A percentile compares a stretch with the other conserved stretches of the same genome.
Conservation (phyloP, 2,888 invertebrate genomes). For the Pediacus dermestoides region DNA sequence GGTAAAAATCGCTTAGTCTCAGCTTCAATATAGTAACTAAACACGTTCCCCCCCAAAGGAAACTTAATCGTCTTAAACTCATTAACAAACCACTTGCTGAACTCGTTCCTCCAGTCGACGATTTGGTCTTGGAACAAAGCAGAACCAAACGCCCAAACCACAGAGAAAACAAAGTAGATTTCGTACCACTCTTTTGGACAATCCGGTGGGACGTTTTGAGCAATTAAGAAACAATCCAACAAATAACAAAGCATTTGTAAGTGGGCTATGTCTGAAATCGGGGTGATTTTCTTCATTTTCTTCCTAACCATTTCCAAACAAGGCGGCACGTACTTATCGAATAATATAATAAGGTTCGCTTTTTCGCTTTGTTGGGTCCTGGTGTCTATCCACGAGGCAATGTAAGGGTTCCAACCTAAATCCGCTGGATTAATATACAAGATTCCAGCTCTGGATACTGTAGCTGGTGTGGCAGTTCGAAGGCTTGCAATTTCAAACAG, state of each 20-base stretch:
- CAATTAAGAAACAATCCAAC: conserved; percentile 79
- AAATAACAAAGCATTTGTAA: conserved; percentile 84
- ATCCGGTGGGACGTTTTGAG: conserved; percentile 76
- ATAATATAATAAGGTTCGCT: conserved; percentile 78
- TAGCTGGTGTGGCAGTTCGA: conserved; percentile 91
- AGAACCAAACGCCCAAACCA: conserved; percentile 93
- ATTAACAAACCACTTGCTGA: conserved; percentile 90
- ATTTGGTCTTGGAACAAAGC: conserved; percentile 87
- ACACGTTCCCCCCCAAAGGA: conserved; percentile 76
- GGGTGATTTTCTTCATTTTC: conserved; percentile 85
- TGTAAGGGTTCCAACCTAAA: conserved; percentile 91
- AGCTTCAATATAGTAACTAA: conserved; percentile 84
- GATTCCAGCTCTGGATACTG: conserved; percentile 92
- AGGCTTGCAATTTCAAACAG: conserved; percentile 91
- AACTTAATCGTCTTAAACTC: conserved; percentile 92
- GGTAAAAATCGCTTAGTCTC: conserved; percentile 81
- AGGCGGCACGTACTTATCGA: conserved; percentile 89
- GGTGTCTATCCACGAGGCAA: conserved; percentile 84
- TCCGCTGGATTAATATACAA: conserved; percentile 92
- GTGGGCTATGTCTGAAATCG: conserved; percentile 85
- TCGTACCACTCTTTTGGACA: conserved; percentile 94
- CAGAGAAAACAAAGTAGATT: conserved; percentile 85
- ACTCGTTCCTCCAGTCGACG: conserved; percentile 88
- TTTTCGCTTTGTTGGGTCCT: conserved; percentile 69
- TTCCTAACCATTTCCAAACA: conserved; percentile 71